Percentiles rank a stretch among this genome's conserved stretches.
phyloP scores from a whole-genome alignment of 2,797 vertebrate species.

The Monodelphis domestica region DNA sequence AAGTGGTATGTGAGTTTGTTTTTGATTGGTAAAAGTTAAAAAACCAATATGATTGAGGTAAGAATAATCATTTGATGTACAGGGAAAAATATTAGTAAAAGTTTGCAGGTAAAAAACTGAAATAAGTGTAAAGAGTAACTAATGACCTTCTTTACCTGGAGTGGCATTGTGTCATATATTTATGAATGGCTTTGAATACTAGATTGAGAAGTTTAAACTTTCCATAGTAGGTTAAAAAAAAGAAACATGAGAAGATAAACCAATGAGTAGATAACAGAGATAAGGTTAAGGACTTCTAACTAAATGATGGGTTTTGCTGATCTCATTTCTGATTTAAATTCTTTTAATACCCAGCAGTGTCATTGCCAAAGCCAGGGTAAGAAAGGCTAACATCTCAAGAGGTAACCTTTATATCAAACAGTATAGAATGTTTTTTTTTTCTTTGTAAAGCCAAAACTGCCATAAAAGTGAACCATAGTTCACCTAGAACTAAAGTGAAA shows the following conservation, averaged over 20 bases:
- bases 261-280: neutral
- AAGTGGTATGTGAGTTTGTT: too few species aligned
- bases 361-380: neutral
- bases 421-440: neutral
- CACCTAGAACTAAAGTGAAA: neutral
- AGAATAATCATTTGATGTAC: too few species aligned
- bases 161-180: too few species aligned
- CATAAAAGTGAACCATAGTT: neutral
- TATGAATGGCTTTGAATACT: too few species aligned
- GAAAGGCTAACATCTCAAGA: neutral
- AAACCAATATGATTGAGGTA: too few species aligned
- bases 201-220: too few species aligned
- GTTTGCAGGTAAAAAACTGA: too few species aligned
- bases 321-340: neutral
- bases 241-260: neutral
- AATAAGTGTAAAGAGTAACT: too few species aligned
- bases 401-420: neutral
- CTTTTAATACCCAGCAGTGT: neutral
- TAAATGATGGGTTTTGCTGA: neutral
- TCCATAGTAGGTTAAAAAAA: too few species aligned
- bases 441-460: neutral
- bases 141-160: too few species aligned
- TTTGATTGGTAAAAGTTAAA: too few species aligned
- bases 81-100: too few species aligned
- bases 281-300: neutral